Conservation (phyloP, 2,888 invertebrate species). For the Acronicta aceris region DNA sequence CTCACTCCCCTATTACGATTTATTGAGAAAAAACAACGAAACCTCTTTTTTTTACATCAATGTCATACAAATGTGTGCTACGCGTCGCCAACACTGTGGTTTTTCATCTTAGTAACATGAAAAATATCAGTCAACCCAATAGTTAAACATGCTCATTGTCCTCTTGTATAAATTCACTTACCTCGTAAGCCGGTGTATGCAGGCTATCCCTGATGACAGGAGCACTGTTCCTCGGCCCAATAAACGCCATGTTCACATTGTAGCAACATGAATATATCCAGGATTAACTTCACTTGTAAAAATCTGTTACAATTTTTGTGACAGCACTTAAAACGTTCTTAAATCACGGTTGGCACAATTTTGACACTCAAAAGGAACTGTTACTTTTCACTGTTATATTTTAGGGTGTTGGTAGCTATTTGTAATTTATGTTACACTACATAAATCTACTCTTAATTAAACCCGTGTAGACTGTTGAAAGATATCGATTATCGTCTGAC, state of each 20-base stretch:
- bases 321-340: slow-evolving; percentile 15
- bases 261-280: slow-evolving; percentile 62
- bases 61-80: no score
- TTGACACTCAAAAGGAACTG: not conserved
- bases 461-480: slow-evolving; percentile 2
- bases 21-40: no score
- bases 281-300: slow-evolving; percentile 13
- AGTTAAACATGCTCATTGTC: no score
- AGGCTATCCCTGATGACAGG: slow-evolving; percentile 91
- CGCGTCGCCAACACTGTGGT: no score
- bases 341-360: slow-evolving; percentile 3
- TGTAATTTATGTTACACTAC: slow-evolving; percentile 6
- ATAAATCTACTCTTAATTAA: slow-evolving; percentile 3
- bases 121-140: no score
- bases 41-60: no score
- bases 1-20: no score
- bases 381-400: slow-evolving; percentile 12
- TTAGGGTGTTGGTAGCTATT: not conserved
- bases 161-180: slow-evolving; percentile 76
- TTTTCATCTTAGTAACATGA: no score
- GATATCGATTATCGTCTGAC: not conserved
- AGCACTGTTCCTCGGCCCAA: slow-evolving; percentile 90
- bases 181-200: slow-evolving; percentile 91
- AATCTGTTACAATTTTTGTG: slow-evolving; percentile 2
- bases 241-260: slow-evolving; percentile 87